A percentile compares a stretch with the other conserved stretches of the same genome.
These are phyloP conservation scores for Xyrichtys novacula DNA, from an alignment of 2,797 vertebrate genomes.

Conservation along the genomic window DNA sequence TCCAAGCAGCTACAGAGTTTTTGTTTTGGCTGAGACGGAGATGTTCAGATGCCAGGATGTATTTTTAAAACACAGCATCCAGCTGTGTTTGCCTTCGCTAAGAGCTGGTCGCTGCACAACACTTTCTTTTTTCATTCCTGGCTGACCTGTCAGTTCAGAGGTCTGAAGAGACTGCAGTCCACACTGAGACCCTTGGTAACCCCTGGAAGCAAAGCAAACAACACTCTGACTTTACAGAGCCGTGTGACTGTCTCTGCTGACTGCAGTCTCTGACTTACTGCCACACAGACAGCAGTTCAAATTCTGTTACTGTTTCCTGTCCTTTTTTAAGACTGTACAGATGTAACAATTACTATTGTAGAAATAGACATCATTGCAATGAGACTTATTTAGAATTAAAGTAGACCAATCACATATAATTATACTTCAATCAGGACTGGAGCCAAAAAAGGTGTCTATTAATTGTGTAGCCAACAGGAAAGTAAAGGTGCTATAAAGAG, in stretches of 20 bases:
- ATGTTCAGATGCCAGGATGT: constrained; percentile 55
- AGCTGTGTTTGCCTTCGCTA: constrained; percentile 67
- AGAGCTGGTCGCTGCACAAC: constrained; percentile 36
- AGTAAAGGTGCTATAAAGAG: too few species aligned
- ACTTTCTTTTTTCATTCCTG: constrained; percentile 42
- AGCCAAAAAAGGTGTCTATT: too few species aligned
- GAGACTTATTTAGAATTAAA: too few species aligned
- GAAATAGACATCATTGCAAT: too few species aligned
- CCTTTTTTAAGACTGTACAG: too few species aligned
- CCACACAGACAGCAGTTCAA: constrained; percentile 1
- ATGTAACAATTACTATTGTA: too few species aligned
- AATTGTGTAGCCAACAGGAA: too few species aligned
- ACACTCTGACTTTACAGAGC: constrained; percentile 17
- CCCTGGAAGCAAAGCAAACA: constrained; percentile 58
- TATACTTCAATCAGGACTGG: too few species aligned
- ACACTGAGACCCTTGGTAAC: constrained; percentile 67
- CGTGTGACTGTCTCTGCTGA: constrained; percentile 12
- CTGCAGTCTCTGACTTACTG: neutral
- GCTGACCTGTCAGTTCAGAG: constrained; percentile 57
- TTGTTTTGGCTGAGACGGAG: constrained; percentile 57
- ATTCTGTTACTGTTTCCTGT: neutral
- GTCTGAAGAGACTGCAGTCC: constrained; percentile 59
- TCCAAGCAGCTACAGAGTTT: constrained; percentile 25
- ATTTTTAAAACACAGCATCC: constrained; percentile 68
- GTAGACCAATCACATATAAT: too few species aligned